Conservation (phyloP, 1,140 invertebrate genomes). For the Bombyx mandarina region DNA sequence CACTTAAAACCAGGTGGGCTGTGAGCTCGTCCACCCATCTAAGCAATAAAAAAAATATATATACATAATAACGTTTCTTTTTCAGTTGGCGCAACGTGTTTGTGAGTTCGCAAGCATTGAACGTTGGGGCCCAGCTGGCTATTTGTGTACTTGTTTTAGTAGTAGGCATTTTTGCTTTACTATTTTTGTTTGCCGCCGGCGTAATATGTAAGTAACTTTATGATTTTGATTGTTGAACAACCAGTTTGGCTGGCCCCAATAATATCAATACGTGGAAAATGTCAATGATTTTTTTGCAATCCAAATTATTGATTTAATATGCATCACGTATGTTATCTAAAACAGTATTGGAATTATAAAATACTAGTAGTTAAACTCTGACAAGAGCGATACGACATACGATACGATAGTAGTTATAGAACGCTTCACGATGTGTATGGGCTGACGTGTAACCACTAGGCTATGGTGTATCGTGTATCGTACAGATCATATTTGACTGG, state of each 20-base stretch:
- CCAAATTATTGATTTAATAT: neutral
- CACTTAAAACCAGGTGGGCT: too few species aligned
- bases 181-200: conserved; percentile 20
- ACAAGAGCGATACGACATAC: too few species aligned
- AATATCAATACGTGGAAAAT: neutral
- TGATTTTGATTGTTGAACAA: neutral
- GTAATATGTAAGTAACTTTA: conserved; percentile 22
- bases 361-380: too few species aligned
- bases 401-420: too few species aligned
- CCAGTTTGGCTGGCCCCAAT: neutral
- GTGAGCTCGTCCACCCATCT: too few species aligned
- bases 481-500: too few species aligned
- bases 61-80: conserved; percentile 6
- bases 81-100: conserved; percentile 29
- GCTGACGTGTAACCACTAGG: too few species aligned
- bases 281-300: neutral
- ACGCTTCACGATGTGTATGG: too few species aligned
- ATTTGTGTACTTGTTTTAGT: conserved; percentile 18
- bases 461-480: too few species aligned
- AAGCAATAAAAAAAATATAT: too few species aligned
- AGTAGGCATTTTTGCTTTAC: conserved; percentile 16
- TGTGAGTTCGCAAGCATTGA: conserved; percentile 23
- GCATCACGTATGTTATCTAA: neutral
- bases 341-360: too few species aligned
- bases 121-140: conserved; percentile 14